phyloP scores from a whole-genome alignment of 2,113 vertebrate genomes.

The Oenanthe oenanthe region DNA sequence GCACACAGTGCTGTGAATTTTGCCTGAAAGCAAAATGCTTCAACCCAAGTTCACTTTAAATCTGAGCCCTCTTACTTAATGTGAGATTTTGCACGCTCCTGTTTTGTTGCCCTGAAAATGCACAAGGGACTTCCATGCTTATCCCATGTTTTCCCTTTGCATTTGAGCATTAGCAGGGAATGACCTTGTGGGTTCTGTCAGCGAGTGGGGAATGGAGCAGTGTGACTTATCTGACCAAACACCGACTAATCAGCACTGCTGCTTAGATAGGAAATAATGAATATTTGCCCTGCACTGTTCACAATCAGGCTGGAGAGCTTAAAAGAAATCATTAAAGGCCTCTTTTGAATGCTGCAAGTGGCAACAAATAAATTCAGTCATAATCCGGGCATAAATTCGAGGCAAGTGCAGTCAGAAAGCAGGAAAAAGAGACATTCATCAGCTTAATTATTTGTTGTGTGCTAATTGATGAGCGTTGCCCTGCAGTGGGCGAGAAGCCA shows the following conservation, averaged over 20 bases:
- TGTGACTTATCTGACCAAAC: conserved; percentile 57
- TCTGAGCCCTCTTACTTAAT: neutral
- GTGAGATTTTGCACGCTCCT: neutral
- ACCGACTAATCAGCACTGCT: conserved; percentile 9
- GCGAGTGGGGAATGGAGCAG: neutral
- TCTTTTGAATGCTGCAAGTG: conserved; percentile 13
- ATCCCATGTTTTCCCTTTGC: neutral
- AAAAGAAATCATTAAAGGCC: conserved; percentile 58
- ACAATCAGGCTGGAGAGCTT: conserved; percentile 38
- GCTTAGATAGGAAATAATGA: conserved; percentile 55
- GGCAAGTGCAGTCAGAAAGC: neutral
- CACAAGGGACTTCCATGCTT: neutral
- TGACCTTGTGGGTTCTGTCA: conserved; percentile 36
- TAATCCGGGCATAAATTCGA: conserved; percentile 38
- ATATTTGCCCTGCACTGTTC: conserved; percentile 24
- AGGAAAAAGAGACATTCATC: conserved; percentile 23
- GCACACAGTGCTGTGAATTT: neutral
- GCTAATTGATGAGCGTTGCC: conserved; percentile 7
- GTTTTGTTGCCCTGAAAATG: neutral
- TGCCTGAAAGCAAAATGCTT: neutral
- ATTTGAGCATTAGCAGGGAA: neutral
- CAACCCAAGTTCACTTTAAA: neutral
- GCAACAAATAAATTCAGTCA: conserved; percentile 6
- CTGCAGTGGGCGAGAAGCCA: neutral
- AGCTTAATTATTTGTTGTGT: conserved; percentile 33